These are phyloP conservation scores for Allobates femoralis DNA, from an alignment of 2,797 vertebrate genomes.

Conservation along the genomic window DNA sequence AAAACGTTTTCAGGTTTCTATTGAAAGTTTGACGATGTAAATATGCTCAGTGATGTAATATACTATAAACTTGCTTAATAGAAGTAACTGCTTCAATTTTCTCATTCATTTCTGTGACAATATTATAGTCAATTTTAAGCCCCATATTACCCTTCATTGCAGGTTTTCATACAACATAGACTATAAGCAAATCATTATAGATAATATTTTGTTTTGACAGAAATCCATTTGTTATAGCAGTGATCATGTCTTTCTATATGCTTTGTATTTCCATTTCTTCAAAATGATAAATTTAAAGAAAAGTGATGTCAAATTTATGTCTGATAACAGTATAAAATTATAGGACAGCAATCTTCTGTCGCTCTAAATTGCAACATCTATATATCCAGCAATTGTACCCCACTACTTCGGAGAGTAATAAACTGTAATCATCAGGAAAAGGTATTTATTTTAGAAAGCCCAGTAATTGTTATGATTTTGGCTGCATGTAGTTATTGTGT, in stretches of 20 bases:
- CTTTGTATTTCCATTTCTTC: slow-evolving; percentile 19
- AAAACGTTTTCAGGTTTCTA: too few species aligned
- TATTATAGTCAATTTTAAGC: background rate
- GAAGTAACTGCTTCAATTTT: background rate
- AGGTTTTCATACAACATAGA: background rate
- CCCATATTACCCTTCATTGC: background rate
- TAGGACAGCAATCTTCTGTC: slow-evolving; percentile 28
- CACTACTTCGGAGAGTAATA: slow-evolving; percentile 32
- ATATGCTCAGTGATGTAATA: too few species aligned
- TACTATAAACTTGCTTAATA: too few species aligned
- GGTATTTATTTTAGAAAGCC: slow-evolving; percentile 57
- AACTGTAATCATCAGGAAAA: slow-evolving; percentile 48
- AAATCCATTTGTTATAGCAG: slow-evolving; percentile 9
- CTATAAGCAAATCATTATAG: background rate
- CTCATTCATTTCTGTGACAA: background rate
- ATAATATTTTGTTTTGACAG: background rate
- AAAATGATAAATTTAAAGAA: slow-evolving; percentile 37
- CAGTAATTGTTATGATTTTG: slow-evolving; percentile 47
- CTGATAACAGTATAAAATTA: slow-evolving; percentile 44
- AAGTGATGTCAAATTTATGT: slow-evolving; percentile 42
- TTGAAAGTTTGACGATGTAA: too few species aligned
- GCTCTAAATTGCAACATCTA: slow-evolving; percentile 51
- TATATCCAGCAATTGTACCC: slow-evolving; percentile 51
- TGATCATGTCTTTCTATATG: background rate
- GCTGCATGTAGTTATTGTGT: slow-evolving; percentile 46